Base-by-base conservation (phyloP, 53 echinoderm and acorn worm genomes). In the Pentamera pediparva region DNA sequence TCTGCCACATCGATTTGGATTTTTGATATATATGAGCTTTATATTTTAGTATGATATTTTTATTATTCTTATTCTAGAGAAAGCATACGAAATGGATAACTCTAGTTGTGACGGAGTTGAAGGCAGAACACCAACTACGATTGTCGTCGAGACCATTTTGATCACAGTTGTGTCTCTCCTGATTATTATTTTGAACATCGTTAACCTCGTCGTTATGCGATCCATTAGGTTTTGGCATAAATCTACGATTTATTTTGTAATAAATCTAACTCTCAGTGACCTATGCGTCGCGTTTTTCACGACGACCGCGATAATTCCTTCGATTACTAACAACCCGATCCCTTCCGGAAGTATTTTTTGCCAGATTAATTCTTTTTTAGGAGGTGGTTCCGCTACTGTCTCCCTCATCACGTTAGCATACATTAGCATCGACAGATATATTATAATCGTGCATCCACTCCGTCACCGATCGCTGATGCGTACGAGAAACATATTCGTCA, bases 401-500 rank as follows among this genome's bases (percentile, higher is more conserved):
- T 77, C 77, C 27, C 35, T 77, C 17, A 64, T 62, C 12, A 56
- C 77, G 7, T 17, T 77, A 11, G 39, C 19, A 11, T 32, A 36
- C 35, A 77, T 77, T 20, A 77, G 77, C 28, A 13, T 77, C 35
- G 77, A 77, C 34, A 43, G 77, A 3, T 77, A 77, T 25, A 62
- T 77, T 32, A 57, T 57, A 6, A 62, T 77, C 13, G 57, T 43
- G 12, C 56, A 77, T 7, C 61, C 77, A 29, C 62, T 77, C 1
- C 40, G 50, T 10, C 57, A 77, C 43, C 57, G 51, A 18, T 38
- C 61, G 0, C 18, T 77, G 1, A 63, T 77, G 64, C 38, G 63
- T 22, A 57, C 45, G 17, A 63, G 48, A 19, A 45, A 24, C 35
- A 61, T 61, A 15, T 8, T 19, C 9, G 20, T 27, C 20, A 47